phyloP scores from a whole-genome alignment of 2,797 vertebrate genomes.

The Microhierax caerulescens region DNA sequence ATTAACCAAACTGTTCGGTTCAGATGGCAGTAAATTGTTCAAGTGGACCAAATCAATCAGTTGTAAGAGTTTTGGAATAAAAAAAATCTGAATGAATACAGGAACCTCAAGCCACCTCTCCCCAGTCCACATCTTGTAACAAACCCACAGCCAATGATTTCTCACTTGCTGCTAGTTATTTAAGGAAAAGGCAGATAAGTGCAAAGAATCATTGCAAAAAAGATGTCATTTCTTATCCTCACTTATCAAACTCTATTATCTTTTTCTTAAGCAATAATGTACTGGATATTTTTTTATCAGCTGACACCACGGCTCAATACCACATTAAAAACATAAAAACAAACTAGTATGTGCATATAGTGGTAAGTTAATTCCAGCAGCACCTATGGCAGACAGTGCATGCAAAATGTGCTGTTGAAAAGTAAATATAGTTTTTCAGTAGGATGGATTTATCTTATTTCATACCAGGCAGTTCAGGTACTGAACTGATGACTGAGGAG shows the following conservation, averaged over 20 bases:
- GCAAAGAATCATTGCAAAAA: not conserved
- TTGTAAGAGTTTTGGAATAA: not conserved
- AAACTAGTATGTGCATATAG: not conserved
- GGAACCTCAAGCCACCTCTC: slow-evolving; percentile 18
- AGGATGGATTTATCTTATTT: not conserved
- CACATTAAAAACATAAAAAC: not conserved
- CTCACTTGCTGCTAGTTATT: not conserved
- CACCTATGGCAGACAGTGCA: accelerated
- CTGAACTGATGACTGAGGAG: not conserved
- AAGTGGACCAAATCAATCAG: not conserved
- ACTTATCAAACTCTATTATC: not conserved
- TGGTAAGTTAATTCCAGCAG: not conserved
- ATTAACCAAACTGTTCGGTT: not conserved
- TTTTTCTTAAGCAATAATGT: not conserved
- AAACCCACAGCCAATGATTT: not conserved
- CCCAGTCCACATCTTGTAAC: not conserved
- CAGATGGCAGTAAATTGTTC: not conserved
- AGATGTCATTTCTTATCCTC: not conserved
- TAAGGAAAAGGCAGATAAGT: slow-evolving; percentile 19
- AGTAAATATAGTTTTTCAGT: not conserved
- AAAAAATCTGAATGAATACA: not conserved
- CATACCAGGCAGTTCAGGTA: not conserved
- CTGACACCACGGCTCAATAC: not conserved
- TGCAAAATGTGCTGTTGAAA: not conserved
- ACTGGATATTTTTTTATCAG: not conserved